Base-by-base conservation (phyloP, 2,888 invertebrate species). In the Strigamia transsilvanica region DNA sequence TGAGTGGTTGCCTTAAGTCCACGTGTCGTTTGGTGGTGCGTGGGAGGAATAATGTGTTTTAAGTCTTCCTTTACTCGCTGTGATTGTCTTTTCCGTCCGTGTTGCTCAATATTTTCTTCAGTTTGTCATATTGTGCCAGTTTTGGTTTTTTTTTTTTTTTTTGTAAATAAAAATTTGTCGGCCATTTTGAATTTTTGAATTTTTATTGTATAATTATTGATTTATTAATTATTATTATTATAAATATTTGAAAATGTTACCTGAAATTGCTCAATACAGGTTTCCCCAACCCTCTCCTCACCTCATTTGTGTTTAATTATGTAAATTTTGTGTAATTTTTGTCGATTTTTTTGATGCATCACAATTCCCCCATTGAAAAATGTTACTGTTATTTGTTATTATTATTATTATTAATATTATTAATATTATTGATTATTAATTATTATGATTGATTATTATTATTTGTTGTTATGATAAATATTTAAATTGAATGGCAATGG, bases 401-500 rank as follows among this genome's bases (percentile, higher is more conserved):
- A 61, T 61, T 61, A 42, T 42, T 42, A 42, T 3, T 42, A 42
- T 42, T 42, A 42, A 3, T 42, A 21, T 61, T 61, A 66, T 66
- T 66, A 46, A 46, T 46, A 66, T 66, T 66, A 46, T 10, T 46
- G 13, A 46, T 46, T 46, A 46, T n/a, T 46, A 13, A 46, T 46
- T 46, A 46, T 46, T 46, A 46, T 15, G 46, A 46, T 46, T 46
- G n/a, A 46, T 46, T 46, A 46, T 46, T 46, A 23, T 66, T 66
- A 66, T 66, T 66, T 66, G 61, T 66, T 66, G 61, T 66, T 66
- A 66, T 66, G 23, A 66, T 66, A 66, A 66, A 66, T 66, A 21
- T 66, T 66, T 66, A 66, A 66, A 66, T 23, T 66, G 23, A 23
- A 23, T 12, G 61, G 61, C 23, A 66, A 66, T 46, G 46, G 46